These are phyloP conservation scores for Oeneis ivallda DNA, from an alignment of 2,888 invertebrate species.

Conservation along the genomic window DNA sequence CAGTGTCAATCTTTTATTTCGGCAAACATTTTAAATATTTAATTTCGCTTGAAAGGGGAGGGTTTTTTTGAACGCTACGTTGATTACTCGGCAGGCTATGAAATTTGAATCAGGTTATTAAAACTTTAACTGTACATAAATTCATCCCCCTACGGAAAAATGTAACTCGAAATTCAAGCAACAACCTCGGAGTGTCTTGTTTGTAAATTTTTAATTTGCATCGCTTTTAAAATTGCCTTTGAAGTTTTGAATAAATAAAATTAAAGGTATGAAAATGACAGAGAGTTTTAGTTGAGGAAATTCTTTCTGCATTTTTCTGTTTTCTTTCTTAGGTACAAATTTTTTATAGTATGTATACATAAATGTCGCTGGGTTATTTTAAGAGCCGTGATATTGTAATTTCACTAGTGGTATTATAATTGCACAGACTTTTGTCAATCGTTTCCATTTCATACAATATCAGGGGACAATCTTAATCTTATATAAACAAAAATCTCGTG, in stretches of 20 bases:
- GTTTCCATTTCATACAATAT: too few relatives aligned
- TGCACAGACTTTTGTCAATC: too few relatives aligned
- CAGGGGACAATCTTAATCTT: too few relatives aligned
- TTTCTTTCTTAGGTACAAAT: not conserved
- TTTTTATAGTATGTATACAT: too few relatives aligned
- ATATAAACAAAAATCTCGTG: too few relatives aligned
- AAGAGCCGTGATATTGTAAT: too few relatives aligned
- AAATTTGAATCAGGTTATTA: conserved; percentile 22
- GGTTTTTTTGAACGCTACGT: conserved; percentile 18
- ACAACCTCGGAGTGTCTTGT: conserved; percentile 4
- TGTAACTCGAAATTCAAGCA: conserved; percentile 12
- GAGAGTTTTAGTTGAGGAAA: not conserved
- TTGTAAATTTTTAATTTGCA: conserved; percentile 11
- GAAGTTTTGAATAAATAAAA: conserved; percentile 1
- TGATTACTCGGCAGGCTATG: conserved; percentile 22
- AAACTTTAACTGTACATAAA: conserved; percentile 21
- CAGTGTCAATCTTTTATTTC: not conserved
- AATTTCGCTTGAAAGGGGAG: conserved; percentile 3
- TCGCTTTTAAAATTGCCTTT: conserved; percentile 5
- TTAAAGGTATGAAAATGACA: conserved; percentile 1
- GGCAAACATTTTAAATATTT: conserved; percentile 10
- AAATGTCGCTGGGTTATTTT: not conserved
- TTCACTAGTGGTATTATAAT: too few relatives aligned
- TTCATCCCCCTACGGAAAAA: conserved; percentile 11
- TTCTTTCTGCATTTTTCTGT: not conserved